Base-by-base conservation (phyloP, 2,888 invertebrate species). In the Polydrusus pterygomalis region DNA sequence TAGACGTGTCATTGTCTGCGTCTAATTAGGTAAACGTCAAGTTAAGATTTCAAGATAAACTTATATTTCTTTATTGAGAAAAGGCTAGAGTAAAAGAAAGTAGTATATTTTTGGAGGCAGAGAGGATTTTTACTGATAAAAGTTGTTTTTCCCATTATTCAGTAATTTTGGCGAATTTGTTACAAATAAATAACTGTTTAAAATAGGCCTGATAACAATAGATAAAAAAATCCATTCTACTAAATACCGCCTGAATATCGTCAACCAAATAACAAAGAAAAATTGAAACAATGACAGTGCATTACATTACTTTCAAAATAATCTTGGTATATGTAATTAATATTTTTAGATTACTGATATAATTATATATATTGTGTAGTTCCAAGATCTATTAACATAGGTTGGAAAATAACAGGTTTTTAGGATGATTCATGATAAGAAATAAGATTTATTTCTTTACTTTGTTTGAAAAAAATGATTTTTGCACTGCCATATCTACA, bases 251-350 rank as follows among this genome's bases (percentile, higher is more conserved):
- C 8, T 20, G 25, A 25, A 25, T 25, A 54, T 30, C 25, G 30
- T 3, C 25, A 2, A 56, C 7, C 15, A 15, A 15, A 34, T 15
- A 34, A 34, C 34, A 56, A 20, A 56, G 25, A 51, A 9, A 20
- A 51, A 18, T 51, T 20, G 2, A 51, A 30, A 54, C 54, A 30
- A 54, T 54, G 54, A 56, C 34, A 8, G 2, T 15, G 56, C 56
- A 9, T 15, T 56, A 56, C 9, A 43, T 43, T n/a, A 10, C 13
- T 13, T 18, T 13, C 2, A 30, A 56, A 34, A 56, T 56, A 10
- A 43, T 56, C n/a, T 56, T 18, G n/a, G 11, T 56, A 6, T 43
- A n/a, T 11, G 56, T 56, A 56, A 56, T 34, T 56, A 56, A 25
- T 34, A 56, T 56, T 56, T 56, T 30, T 34, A 34, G 5, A 56